Evolutionary conservation across 2,888 invertebrate genomes (phyloP), one percentile per base, ranked within the genome.

Genomic region (Priocnemis perturbator): DNA sequence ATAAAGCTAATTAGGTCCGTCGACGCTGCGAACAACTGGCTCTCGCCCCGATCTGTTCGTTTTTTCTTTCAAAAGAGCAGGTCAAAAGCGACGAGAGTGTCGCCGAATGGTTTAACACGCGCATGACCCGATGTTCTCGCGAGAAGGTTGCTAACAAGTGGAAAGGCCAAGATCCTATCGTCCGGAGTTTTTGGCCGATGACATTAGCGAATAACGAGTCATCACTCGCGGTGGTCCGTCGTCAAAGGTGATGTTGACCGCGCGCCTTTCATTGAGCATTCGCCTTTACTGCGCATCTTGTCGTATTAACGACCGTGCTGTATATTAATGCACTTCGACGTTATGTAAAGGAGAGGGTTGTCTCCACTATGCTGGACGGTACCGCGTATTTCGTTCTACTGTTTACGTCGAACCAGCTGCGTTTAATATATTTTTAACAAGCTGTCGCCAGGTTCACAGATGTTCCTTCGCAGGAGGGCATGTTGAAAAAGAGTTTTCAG

Each of bases 1-100:
- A 79, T 79, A 79, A 81, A 60, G 76, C 73, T 79, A 79, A 79
- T 78, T 76, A 78, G 79, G 66, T 53, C 50, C 67, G 48, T 52
- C 64, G 61, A 78, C 66, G 57, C 21, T 50, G 57, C 20, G 11
- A 17, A n/a, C 44, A 1, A 50, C 5, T 62, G 59, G 19, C 50
- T 60, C 60, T 67, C 60, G 48, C 48, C 55, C 17, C 63, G 64
- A 68, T 78, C 70, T 59, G 7, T 50, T 55, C 63, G 11, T 21
- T 21, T 45, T 76, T 64, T 47, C 52, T 70, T 61, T 67, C 30
- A 62, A 48, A 56, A 48, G 45, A 17, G 20, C 23, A 47, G 21
- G 59, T 26, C 17, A 17, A 19, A n/a, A 19, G 14, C 45, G 50
- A 5, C 5, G 58, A 55, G 37, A 47, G 30, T 45, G 53, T 17